A percentile compares a stretch with the other conserved stretches of the same genome.
Evolutionary conservation across 53 echinoderm and acorn worm species (phyloP).

Genomic region (Actinopyga echinites): DNA sequence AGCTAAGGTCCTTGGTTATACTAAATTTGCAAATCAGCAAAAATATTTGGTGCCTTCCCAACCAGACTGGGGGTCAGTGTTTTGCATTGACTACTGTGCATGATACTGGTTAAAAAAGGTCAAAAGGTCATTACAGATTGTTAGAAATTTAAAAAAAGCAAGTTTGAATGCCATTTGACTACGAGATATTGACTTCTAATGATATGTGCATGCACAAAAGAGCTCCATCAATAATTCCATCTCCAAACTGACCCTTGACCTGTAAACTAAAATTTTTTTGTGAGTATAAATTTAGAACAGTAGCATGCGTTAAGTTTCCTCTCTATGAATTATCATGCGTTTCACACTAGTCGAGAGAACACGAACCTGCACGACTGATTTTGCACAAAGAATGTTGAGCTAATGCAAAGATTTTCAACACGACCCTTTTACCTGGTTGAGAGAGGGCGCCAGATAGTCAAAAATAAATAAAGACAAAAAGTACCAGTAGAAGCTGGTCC

Average conservation of each 20-base stretch:
- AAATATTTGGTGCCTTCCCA: slow-evolving; percentile 45
- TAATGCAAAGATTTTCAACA: slow-evolving; percentile 6
- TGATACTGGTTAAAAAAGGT: slow-evolving; percentile 33
- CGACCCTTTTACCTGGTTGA: slow-evolving; percentile 47
- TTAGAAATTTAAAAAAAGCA: slow-evolving; percentile 29
- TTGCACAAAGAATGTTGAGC: slow-evolving; percentile 24
- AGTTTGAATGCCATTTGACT: slow-evolving; percentile 44
- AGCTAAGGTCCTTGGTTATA: slow-evolving; percentile 42
- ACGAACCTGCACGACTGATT: slow-evolving; percentile 13
- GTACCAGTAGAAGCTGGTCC: slow-evolving; percentile 96
- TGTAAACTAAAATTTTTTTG: slow-evolving; percentile 34
- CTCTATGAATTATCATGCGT: slow-evolving; percentile 23
- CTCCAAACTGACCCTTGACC: slow-evolving; percentile 29
- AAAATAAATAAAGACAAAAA: slow-evolving; percentile 66
- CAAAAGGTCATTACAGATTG: slow-evolving; percentile 35
- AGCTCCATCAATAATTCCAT: background rate
- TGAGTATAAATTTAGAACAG: slow-evolving; percentile 27
- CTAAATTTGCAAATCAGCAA: slow-evolving; percentile 25
- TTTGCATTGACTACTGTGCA: slow-evolving; percentile 38
- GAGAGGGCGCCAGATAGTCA: slow-evolving; percentile 53
- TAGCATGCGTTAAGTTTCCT: slow-evolving; percentile 34
- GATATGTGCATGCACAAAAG: slow-evolving; percentile 43
- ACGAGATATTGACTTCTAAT: slow-evolving; percentile 29
- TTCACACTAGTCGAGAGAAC: slow-evolving; percentile 21
- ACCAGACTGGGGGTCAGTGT: slow-evolving; percentile 47